Conservation (phyloP, 1,140 invertebrate species). For the Procambarus virginalis region DNA sequence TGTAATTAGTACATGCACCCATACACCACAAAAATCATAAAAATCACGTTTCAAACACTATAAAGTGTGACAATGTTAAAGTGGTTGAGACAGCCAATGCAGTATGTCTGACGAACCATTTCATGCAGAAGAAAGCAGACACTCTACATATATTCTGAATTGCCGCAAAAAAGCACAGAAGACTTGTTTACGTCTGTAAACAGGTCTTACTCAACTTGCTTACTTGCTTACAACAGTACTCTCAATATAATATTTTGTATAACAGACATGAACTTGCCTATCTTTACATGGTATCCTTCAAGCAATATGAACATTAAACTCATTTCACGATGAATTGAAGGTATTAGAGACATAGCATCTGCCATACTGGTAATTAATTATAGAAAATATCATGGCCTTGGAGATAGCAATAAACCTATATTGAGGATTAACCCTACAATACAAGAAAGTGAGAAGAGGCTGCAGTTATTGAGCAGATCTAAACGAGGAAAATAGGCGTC, state of each 20-base stretch:
- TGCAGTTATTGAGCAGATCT: background rate
- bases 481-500: background rate
- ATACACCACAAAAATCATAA: no score
- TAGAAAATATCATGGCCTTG: no score
- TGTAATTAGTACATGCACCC: no score
- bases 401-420: no score
- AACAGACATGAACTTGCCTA: background rate
- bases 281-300: background rate
- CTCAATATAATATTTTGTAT: no score
- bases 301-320: background rate
- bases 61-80: no score
- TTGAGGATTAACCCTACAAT: background rate
- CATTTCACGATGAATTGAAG: no score
- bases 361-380: no score
- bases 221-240: background rate
- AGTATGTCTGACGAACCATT: background rate
- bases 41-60: no score
- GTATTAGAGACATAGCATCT: no score
- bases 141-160: background rate
- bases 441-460: background rate
- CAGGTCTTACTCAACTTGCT: background rate
- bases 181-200: no score
- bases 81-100: no score
- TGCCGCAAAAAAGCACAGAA: background rate
- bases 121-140: background rate